These are phyloP conservation scores for Cremastinae sp. DNA, from an alignment of 2,888 invertebrate species.

Conservation along the genomic window DNA sequence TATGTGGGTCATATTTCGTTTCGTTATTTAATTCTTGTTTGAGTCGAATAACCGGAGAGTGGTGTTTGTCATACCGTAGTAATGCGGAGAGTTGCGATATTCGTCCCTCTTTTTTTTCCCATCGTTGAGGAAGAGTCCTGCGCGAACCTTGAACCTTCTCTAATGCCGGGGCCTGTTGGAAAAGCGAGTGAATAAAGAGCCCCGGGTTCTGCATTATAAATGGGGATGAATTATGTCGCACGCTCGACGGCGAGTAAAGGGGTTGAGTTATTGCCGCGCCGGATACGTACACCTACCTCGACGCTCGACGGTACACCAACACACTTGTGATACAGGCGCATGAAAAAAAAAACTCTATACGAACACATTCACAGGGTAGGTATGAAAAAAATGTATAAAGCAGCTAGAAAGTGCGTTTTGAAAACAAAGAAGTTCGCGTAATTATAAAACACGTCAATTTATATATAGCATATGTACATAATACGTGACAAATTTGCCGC, in stretches of 20 bases:
- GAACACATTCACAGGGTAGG: too few relatives aligned
- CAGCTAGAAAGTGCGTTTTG: too few relatives aligned
- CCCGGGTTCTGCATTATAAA: conserved; percentile 71
- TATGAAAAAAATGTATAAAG: too few relatives aligned
- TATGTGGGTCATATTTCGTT: conserved; percentile 9
- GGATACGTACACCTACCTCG: conserved; percentile 51
- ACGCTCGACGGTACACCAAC: too few relatives aligned
- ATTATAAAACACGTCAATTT: too few relatives aligned
- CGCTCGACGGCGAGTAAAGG: conserved; percentile 61
- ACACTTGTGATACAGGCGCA: too few relatives aligned
- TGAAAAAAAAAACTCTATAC: too few relatives aligned
- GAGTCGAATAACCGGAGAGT: conserved; percentile 49
- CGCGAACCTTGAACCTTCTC: conserved; percentile 52
- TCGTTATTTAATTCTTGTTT: conserved; percentile 52
- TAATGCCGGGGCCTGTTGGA: conserved; percentile 59
- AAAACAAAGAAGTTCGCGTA: too few relatives aligned
- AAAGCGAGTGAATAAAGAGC: conserved; percentile 71
- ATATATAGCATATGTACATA: too few relatives aligned
- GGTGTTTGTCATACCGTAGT: conserved; percentile 48
- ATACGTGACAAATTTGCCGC: too few relatives aligned
- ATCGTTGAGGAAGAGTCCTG: conserved; percentile 36
- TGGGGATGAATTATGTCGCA: conserved; percentile 74
- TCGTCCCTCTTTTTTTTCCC: conserved; percentile 25
- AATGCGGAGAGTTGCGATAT: conserved; percentile 39
- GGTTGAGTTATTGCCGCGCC: conserved; percentile 68